phyloP scores from a whole-genome alignment of 2,797 vertebrate genomes.

The Microtus agrestis region DNA sequence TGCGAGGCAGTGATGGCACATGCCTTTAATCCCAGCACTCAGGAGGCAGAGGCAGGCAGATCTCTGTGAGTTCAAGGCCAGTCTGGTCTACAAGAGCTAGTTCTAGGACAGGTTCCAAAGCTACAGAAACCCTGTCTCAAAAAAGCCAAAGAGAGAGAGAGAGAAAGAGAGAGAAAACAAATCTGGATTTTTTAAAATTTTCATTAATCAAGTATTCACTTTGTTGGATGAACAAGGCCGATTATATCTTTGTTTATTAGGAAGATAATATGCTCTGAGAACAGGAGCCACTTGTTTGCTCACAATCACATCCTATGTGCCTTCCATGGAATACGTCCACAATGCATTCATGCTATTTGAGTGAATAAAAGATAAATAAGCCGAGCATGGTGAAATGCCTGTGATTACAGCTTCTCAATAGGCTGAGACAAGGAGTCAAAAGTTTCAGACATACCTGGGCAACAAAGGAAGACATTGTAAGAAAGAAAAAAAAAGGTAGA shows the following conservation, averaged over 20 bases:
- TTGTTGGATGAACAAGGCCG: conserved; percentile 47
- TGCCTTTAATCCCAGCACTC: too few species aligned
- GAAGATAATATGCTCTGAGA: conserved; percentile 8
- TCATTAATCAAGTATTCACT: conserved; percentile 41
- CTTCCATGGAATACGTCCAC: conserved; percentile 40
- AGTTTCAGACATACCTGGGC: neutral
- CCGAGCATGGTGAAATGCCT: neutral
- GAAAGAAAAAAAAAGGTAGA: neutral
- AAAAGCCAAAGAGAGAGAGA: too few species aligned
- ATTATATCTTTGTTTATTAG: neutral
- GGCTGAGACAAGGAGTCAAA: neutral
- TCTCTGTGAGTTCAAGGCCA: too few species aligned
- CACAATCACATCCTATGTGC: conserved; percentile 35
- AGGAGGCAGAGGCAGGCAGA: too few species aligned
- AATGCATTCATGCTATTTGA: conserved; percentile 23
- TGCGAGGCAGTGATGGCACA: neutral
- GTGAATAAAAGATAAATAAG: conserved; percentile 41
- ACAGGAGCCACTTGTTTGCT: conserved; percentile 37
- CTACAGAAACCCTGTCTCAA: too few species aligned
- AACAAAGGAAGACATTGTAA: neutral
- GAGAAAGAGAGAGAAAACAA: too few species aligned
- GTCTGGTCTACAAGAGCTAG: too few species aligned
- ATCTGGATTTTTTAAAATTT: conserved; percentile 7
- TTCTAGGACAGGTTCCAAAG: too few species aligned
- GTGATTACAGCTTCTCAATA: neutral